A percentile compares a stretch with the other conserved stretches of the same genome.
phyloP scores from a whole-genome alignment of 2,113 vertebrate genomes.

The Tachuris rubrigastra region DNA sequence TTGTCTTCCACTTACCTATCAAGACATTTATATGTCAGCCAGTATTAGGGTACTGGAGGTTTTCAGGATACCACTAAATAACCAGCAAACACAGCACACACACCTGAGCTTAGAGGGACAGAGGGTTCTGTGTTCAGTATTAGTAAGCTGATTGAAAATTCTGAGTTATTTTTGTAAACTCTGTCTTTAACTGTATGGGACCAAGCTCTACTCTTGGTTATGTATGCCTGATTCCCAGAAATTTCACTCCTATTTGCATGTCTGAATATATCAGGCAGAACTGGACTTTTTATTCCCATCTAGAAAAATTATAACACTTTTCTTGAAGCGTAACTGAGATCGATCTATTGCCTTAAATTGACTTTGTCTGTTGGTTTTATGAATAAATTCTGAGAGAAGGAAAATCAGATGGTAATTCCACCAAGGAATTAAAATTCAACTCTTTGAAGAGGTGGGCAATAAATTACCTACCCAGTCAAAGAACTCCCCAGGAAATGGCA shows the following conservation, averaged over 20 bases:
- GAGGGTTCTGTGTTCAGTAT: not conserved
- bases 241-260: not conserved
- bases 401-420: not conserved
- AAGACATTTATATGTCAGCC: not conserved
- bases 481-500: not conserved
- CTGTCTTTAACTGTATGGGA: not conserved
- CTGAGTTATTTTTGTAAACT: not conserved
- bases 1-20: not conserved
- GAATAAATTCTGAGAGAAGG: not conserved
- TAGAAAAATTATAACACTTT: not conserved
- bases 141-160: not conserved
- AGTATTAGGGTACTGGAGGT: not conserved
- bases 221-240: not conserved
- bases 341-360: not conserved
- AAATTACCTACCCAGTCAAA: not conserved
- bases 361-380: not conserved
- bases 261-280: not conserved
- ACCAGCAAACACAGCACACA: not conserved
- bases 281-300: not conserved
- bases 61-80: not conserved
- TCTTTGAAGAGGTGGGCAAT: not conserved
- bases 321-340: not conserved
- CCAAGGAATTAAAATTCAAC: not conserved
- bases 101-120: not conserved
- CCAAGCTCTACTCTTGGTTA: not conserved